These are phyloP conservation scores for Syngnathus scovelli DNA, from an alignment of 2,113 vertebrate genomes.

Conservation along the genomic window DNA sequence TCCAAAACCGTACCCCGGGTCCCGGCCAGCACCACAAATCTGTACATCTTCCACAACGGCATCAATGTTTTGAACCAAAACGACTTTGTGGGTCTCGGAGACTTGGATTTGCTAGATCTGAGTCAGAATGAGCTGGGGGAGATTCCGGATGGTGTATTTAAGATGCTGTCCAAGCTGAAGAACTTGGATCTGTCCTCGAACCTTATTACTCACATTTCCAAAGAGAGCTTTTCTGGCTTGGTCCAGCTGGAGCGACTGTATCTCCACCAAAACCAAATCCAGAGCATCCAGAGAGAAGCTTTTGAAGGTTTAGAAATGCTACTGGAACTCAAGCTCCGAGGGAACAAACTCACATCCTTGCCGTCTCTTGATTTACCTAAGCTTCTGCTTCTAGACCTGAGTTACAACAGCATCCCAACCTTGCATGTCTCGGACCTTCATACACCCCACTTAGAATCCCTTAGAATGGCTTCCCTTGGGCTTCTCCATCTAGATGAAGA, in stretches of 20 bases:
- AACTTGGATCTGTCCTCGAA: slow-evolving; percentile 88
- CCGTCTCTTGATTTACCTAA: slow-evolving; percentile 74
- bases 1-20: slow-evolving; percentile 70
- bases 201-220: slow-evolving; percentile 79
- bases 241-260: slow-evolving; percentile 83
- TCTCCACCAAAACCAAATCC: slow-evolving; percentile 81
- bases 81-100: slow-evolving; percentile 72
- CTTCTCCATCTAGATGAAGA: slow-evolving; percentile 71
- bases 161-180: slow-evolving; percentile 74
- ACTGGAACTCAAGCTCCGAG: slow-evolving; percentile 86
- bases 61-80: slow-evolving; percentile 69
- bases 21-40: slow-evolving; percentile 66
- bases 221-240: slow-evolving; percentile 82
- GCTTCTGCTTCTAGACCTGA: slow-evolving; percentile 85
- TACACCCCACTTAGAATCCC: slow-evolving; percentile 75
- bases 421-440: slow-evolving; percentile 69
- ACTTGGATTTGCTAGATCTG: slow-evolving; percentile 81
- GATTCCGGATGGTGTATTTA: slow-evolving; percentile 78
- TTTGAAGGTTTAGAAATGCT: slow-evolving; percentile 77
- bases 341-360: slow-evolving; percentile 74
- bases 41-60: slow-evolving; percentile 82
- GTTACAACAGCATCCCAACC: slow-evolving; percentile 74
- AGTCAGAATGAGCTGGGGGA: slow-evolving; percentile 81
- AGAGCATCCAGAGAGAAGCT: slow-evolving; percentile 77
- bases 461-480: slow-evolving; percentile 77